phyloP scores from a whole-genome alignment of 2,888 invertebrate species.

The Iselma pallidipennis region DNA sequence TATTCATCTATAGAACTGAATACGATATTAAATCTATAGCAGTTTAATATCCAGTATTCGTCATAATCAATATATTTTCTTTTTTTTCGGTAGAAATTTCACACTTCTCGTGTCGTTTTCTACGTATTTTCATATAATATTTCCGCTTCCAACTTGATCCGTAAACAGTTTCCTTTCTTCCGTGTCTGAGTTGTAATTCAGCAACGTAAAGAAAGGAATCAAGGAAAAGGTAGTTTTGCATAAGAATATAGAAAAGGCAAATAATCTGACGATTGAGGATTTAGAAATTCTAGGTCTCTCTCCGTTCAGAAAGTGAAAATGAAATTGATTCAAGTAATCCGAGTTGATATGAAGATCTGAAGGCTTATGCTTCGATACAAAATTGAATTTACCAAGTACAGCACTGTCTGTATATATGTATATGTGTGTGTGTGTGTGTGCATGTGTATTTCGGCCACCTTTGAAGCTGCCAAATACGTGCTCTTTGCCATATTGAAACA shows the following conservation, averaged over 20 bases:
- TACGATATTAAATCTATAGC: not conserved
- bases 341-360: conserved; percentile 35
- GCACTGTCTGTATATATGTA: conserved; percentile 19
- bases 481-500: conserved; percentile 22
- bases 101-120: no score
- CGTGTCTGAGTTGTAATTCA: not conserved
- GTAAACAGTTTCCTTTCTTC: not conserved
- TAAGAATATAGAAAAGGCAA: conserved; percentile 31
- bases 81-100: no score
- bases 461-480: conserved; percentile 26
- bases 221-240: conserved; percentile 18
- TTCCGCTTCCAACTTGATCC: not conserved
- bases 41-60: no score
- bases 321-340: conserved; percentile 40
- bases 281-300: conserved; percentile 28
- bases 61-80: no score
- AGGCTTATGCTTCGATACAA: conserved; percentile 35
- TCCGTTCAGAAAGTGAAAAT: conserved; percentile 36
- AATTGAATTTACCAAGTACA: conserved; percentile 35
- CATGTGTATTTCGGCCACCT: no score
- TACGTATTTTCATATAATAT: not conserved
- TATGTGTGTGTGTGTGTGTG: not conserved
- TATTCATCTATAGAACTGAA: not conserved
- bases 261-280: conserved; percentile 33
- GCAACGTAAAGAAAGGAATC: conserved; percentile 5